Conservation (phyloP, 2,797 vertebrate genomes). For the Morelia viridis region DNA sequence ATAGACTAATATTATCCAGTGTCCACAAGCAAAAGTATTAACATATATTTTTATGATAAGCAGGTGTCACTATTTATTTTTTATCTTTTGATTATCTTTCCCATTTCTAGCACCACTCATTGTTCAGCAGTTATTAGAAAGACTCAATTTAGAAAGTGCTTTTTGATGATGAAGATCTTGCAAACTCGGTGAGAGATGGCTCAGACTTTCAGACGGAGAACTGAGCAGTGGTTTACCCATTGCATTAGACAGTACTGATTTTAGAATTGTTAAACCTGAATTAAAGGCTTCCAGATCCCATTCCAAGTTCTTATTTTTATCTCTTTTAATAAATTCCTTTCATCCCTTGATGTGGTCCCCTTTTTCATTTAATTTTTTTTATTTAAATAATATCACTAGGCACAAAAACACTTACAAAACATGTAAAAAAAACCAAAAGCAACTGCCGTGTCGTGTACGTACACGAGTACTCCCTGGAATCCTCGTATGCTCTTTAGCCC, state of each 20-base stretch:
- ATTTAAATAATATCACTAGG: neutral
- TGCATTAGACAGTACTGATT: neutral
- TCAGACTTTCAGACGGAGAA: neutral
- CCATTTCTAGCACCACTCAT: neutral
- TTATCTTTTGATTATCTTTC: neutral
- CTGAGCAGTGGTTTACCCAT: neutral
- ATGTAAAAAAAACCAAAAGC: too few species aligned
- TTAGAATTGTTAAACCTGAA: neutral
- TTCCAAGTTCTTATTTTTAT: neutral
- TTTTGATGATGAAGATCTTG: neutral
- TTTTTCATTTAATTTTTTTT: neutral
- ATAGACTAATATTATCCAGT: neutral
- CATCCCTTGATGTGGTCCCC: neutral
- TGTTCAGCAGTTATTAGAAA: neutral
- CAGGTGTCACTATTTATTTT: neutral
- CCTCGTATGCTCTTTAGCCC: neutral
- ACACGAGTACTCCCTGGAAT: neutral
- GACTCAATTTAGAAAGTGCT: neutral
- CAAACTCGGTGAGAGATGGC: neutral
- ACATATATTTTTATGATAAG: neutral
- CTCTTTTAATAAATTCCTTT: neutral
- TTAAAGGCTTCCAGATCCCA: neutral
- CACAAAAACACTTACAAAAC: neutral
- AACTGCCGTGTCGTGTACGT: neutral
- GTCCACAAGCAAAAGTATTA: neutral